Base-by-base conservation (phyloP, 1,140 invertebrate species). In the Cylas formicarius region DNA sequence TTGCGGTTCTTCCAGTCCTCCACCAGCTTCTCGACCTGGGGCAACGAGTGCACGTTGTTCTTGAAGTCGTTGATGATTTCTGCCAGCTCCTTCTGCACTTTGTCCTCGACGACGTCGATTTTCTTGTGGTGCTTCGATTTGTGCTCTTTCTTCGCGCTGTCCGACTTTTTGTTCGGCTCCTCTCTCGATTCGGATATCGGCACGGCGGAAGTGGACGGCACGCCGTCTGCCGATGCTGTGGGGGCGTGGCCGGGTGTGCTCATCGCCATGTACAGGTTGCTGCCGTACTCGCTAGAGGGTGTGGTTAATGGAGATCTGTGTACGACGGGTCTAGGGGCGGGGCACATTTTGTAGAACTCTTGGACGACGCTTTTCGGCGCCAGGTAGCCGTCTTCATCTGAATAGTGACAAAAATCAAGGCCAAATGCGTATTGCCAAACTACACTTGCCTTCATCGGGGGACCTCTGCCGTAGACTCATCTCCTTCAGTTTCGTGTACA, bases 1-100 rank as follows among this genome's bases (percentile, higher is more conserved):
- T 87, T 86, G 38, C 87, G 74, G 51, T 84, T 85, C 53, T 78
- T 78, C 86, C 86, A 91, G 56, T 81, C 81, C 63, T 85, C 81
- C 7, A 90, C 86, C 5, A 90, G 67, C 55, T 84, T 77, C 66
- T 90, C 86, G 2, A 42, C 42, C 68, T 90, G 84, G 2, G 78
- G 72, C 52, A 90, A 85, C 1, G 84, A 84, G 39, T 86, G 84
- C 1, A 88, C 83, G 55, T 90, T 88, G 56, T 90, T 88, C 64
- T 90, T 91, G 55, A 89, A 90, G 57, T 90, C 86, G 53, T 85
- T 86, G 54, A 91, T 86, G 16, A 91, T 87, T 67, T 90, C 86
- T 1, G 84, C 73, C 24, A 91, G 67, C 60, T 90, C 86, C 41
- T 86, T 84, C 60, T 90, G 80, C 13, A 67, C 68, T 50, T 71